phyloP scores from a whole-genome alignment of 2,888 invertebrate genomes.

The Tanypteryx hageni region DNA sequence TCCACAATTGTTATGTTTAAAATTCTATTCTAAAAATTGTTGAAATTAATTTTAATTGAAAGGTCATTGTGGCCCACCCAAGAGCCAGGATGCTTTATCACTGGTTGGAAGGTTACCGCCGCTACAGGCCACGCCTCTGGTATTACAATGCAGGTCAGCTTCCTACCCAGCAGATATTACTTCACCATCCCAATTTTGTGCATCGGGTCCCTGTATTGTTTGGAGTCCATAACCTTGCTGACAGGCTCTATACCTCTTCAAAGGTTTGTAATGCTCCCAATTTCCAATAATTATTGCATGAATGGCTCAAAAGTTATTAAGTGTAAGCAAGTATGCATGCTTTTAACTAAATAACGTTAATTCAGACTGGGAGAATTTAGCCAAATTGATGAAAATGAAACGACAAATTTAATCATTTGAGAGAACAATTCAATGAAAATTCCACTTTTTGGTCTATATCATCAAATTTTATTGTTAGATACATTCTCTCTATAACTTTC shows the following conservation, averaged over 20 bases:
- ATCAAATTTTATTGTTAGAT: no score
- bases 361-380: no score
- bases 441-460: no score
- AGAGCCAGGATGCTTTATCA: slow-evolving; percentile 72
- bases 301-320: no score
- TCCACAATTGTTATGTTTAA: no score
- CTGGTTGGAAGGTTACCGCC: slow-evolving; percentile 73
- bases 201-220: slow-evolving; percentile 72
- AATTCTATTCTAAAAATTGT: background rate
- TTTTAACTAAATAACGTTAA: no score
- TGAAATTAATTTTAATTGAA: slow-evolving; percentile 62
- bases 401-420: no score
- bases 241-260: slow-evolving; percentile 71
- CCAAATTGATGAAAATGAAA: no score
- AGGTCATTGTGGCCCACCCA: slow-evolving; percentile 73
- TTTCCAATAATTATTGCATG: no score
- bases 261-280: background rate
- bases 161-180: slow-evolving; percentile 73
- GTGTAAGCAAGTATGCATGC: no score
- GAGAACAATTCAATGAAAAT: no score
- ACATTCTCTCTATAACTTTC: no score
- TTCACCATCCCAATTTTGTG: slow-evolving; percentile 71
- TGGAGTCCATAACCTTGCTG: slow-evolving; percentile 73
- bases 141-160: slow-evolving; percentile 75
- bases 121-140: slow-evolving; percentile 72